Conservation (phyloP, 2,113 vertebrate species). For the Channa argus region DNA sequence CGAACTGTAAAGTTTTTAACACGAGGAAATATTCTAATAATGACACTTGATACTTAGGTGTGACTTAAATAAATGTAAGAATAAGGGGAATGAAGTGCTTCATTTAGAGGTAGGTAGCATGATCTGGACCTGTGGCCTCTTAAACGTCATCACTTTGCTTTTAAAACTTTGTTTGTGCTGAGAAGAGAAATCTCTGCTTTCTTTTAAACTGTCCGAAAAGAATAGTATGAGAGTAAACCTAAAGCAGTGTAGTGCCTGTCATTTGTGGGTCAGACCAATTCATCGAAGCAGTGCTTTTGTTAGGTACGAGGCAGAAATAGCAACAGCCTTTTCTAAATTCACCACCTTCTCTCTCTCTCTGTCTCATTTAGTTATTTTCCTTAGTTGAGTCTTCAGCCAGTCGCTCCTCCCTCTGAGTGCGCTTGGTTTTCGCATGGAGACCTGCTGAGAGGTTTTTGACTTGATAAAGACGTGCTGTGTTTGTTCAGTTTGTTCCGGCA, state of each 20-base stretch:
- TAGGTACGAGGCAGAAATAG: slow-evolving; percentile 33
- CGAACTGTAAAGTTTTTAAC: no score
- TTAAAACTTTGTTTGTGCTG: no score
- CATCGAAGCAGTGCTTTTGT: neutral
- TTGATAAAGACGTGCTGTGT: slow-evolving; percentile 63
- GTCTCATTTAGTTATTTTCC: slow-evolving; percentile 25
- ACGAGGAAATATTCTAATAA: no score
- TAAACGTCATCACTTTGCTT: no score
- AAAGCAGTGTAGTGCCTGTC: slow-evolving; percentile 8
- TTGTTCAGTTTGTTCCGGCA: slow-evolving; percentile 62
- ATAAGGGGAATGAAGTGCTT: no score
- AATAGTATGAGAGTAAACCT: neutral
- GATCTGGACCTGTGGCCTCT: no score
- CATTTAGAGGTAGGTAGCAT: no score
- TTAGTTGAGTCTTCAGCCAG: neutral
- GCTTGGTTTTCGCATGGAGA: slow-evolving; percentile 31
- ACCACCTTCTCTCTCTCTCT: slow-evolving; percentile 24
- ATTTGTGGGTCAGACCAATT: slow-evolving; percentile 9
- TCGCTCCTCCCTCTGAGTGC: slow-evolving; percentile 12
- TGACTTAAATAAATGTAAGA: no score
- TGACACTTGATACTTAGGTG: no score
- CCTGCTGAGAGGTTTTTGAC: slow-evolving; percentile 48
- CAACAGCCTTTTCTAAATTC: slow-evolving; percentile 39
- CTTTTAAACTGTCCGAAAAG: no score
- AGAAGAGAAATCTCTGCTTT: no score